These are phyloP conservation scores for Delia radicum DNA, from an alignment of 1,140 invertebrate species.

Conservation along the genomic window DNA sequence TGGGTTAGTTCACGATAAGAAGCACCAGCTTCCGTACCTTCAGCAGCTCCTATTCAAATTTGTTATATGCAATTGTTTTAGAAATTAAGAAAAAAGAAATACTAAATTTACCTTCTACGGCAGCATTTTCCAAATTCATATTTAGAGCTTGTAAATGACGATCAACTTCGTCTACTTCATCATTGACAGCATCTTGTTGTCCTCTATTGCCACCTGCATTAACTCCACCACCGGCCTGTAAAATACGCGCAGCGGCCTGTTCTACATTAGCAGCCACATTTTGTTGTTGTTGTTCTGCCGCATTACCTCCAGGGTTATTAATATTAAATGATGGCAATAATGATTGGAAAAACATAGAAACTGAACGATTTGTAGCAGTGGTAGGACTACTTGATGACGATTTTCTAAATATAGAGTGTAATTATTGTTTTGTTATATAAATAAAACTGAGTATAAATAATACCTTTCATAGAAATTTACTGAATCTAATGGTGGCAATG, in stretches of 20 bases:
- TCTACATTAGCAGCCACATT: conserved; percentile 13
- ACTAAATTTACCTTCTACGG: background rate
- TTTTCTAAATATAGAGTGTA: conserved; percentile 36
- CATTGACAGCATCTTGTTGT: conserved; percentile 25
- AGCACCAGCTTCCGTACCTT: conserved; percentile 33
- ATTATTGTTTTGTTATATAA: background rate
- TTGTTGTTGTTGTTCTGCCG: conserved; percentile 21
- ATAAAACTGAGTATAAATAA: background rate
- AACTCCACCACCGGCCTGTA: background rate
- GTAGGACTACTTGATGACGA: conserved; percentile 57
- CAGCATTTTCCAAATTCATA: conserved; percentile 33
- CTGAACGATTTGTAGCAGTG: conserved; percentile 45
- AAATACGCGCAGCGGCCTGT: conserved; percentile 12
- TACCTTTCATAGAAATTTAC: conserved; percentile 67
- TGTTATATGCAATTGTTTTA: background rate
- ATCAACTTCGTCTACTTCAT: conserved; percentile 26
- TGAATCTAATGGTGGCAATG: conserved; percentile 75
- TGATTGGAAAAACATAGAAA: conserved; percentile 68
- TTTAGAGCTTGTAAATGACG: conserved; percentile 31
- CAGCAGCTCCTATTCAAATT: conserved; percentile 25
- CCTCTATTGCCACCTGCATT: conserved; percentile 2
- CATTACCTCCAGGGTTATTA: conserved; percentile 41
- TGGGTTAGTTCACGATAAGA: conserved; percentile 60
- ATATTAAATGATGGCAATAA: conserved; percentile 65
- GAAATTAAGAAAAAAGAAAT: background rate